Evolutionary conservation across 2,113 vertebrate species (phyloP).

Genomic region (Uria lomvia): DNA sequence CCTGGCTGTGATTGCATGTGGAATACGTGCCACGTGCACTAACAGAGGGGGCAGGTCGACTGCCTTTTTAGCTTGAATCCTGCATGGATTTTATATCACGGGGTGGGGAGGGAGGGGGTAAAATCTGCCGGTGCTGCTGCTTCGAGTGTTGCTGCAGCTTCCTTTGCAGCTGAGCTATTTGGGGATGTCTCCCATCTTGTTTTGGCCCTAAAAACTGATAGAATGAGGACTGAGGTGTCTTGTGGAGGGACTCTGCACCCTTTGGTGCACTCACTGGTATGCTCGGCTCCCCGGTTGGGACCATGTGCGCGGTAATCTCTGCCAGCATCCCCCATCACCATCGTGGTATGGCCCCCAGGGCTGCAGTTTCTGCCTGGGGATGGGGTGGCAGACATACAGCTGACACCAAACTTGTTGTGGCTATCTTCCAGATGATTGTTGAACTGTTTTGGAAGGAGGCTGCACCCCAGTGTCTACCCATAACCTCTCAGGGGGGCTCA

Average conservation of each 20-base stretch:
- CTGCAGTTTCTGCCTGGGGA: background rate
- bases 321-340: background rate
- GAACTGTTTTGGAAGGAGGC: background rate
- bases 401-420: accelerated
- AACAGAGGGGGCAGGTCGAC: accelerated
- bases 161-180: background rate
- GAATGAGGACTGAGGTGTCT: background rate
- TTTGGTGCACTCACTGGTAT: background rate
- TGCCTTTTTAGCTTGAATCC: background rate
- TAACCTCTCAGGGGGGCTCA: background rate
- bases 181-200: background rate
- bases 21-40: accelerated
- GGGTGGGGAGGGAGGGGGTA: too few species aligned
- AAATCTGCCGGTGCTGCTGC: background rate
- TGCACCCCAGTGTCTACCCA: accelerated
- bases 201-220: background rate
- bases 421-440: background rate
- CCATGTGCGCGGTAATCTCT: accelerated
- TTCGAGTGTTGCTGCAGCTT: accelerated
- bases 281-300: background rate
- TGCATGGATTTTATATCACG: accelerated
- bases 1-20: accelerated
- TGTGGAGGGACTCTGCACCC: background rate
- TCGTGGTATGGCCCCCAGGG: accelerated
- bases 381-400: background rate